Percentiles rank a stretch among this genome's conserved stretches.
Conservation (phyloP, 2,797 vertebrate species). For the Amniataba percoides region DNA sequence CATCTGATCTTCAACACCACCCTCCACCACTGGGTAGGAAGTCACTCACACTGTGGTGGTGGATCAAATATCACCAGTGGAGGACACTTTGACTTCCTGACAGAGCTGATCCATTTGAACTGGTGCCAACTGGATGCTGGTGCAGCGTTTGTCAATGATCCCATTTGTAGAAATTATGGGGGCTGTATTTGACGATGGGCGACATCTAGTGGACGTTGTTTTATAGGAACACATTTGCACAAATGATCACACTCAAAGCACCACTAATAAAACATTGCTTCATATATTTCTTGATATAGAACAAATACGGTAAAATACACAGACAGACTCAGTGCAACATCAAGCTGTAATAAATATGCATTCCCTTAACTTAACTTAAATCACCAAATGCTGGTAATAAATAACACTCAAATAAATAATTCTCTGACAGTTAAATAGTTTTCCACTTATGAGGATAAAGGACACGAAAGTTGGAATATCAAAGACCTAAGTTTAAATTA, state of each 20-base stretch:
- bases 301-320: conserved; percentile 64
- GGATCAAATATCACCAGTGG: too few species aligned
- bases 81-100: background rate
- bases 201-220: conserved; percentile 70
- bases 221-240: background rate
- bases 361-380: conserved; percentile 62
- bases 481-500: conserved; percentile 32
- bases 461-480: conserved; percentile 33
- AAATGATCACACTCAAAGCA: conserved; percentile 19
- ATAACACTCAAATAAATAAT: conserved; percentile 76
- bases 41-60: too few species aligned
- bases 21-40: too few species aligned
- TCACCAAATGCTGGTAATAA: conserved; percentile 64
- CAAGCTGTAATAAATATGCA: conserved; percentile 75
- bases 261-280: conserved; percentile 53
- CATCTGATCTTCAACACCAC: background rate
- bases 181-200: conserved; percentile 15
- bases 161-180: background rate
- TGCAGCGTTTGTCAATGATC: background rate
- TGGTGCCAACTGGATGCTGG: background rate
- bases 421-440: conserved; percentile 53
- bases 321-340: conserved; percentile 70
- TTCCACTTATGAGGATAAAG: conserved; percentile 31
- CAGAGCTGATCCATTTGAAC: background rate
- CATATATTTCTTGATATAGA: conserved; percentile 59